A percentile compares a stretch with the other conserved stretches of the same genome.
Conservation (phyloP, 2,113 vertebrate species). For the Scartelaos histophorus region DNA sequence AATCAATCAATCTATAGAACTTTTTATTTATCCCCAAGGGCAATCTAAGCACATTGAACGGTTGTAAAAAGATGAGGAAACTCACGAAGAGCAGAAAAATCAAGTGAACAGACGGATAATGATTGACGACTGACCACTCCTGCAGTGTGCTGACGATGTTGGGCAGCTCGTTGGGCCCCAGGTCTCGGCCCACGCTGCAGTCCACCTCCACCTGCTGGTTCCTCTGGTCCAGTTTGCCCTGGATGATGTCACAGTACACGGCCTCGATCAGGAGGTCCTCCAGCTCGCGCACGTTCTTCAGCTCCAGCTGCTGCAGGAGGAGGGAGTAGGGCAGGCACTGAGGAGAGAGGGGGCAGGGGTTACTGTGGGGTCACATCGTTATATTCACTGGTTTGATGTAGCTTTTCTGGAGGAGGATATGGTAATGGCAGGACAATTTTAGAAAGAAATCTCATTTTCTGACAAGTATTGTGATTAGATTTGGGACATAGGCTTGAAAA, state of each 20-base stretch:
- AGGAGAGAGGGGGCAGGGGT: background rate
- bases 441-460: no score
- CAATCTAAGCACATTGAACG: no score
- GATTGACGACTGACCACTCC: constrained; percentile 85
- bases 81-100: no score
- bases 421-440: no score
- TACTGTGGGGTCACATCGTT: background rate
- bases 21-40: no score
- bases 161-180: constrained; percentile 92
- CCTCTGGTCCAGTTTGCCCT: constrained; percentile 96
- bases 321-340: constrained; percentile 94
- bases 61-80: no score
- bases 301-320: constrained; percentile 94
- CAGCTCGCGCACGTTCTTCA: constrained; percentile 95
- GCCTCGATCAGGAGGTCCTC: constrained; percentile 98
- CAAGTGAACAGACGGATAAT: background rate
- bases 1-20: no score
- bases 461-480: no score
- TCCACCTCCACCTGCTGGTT: constrained; percentile 98
- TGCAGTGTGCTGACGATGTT: constrained; percentile 93
- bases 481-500: no score
- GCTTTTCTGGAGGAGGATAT: no score
- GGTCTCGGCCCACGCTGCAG: constrained; percentile 94
- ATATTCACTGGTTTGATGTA: background rate
- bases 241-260: constrained; percentile 98